Evolutionary conservation across 2,888 invertebrate species (phyloP), one percentile per base, ranked within the genome.

Genomic region (Pomacea canaliculata): DNA sequence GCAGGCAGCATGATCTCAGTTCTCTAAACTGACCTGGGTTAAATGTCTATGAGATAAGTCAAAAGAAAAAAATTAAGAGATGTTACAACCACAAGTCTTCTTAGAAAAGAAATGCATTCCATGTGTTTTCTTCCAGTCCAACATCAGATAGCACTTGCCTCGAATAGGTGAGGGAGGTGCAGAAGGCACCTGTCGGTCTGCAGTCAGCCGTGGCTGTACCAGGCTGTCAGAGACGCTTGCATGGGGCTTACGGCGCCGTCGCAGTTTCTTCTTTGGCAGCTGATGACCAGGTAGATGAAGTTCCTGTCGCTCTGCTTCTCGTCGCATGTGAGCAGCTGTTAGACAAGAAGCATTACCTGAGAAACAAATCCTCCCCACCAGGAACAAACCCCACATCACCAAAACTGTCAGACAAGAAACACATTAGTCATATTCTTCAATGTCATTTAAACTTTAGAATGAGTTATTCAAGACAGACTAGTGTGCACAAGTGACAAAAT

Each of bases 101-200:
- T 37, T 37, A 37, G 37, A 37, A 37, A 37, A 37, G 37, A 37
- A 37, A 37, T 5, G 5, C 37, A 37, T 37, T 37, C 37, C 37
- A 37, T 0, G 37, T 37, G 37, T 37, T 3, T 3, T 37, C 37
- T 37, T 37, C 37, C 37, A 37, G 37, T 37, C 37, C 37, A 37
- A 37, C 37, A 37, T 37, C 3, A 3, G 5, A 37, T 1, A 37
- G 37, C 37, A 76, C 85, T 81, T 79, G 86, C 86, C 83, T 82
- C 83, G 81, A 23, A 81, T 73, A 60, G 85, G 85, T 23, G 85
- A 84, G 9, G 85, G 83, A 23, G 85, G 86, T 18, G 81, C 79
- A 18, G 80, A 78, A 1, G 76, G 70, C 62, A 74, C 69, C 62
- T 76, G 72, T 46, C 81, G 77, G 37, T 76, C 70, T 18, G 51